Evolutionary conservation across 2,113 vertebrate species (phyloP).

Genomic region (Procapra przewalskii): DNA sequence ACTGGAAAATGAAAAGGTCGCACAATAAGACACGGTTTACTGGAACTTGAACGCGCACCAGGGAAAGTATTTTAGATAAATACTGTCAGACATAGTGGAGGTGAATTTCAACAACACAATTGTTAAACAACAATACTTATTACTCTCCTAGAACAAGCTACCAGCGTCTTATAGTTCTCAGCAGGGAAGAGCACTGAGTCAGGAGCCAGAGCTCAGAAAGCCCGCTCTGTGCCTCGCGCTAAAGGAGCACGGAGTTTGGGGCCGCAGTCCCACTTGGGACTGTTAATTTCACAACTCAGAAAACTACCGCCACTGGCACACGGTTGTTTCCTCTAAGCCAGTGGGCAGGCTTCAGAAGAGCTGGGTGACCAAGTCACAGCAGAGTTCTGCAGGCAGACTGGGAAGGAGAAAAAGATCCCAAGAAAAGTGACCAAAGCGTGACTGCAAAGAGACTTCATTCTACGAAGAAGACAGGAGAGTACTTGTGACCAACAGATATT

Average conservation of each 20-base stretch:
- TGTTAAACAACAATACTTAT: slow-evolving; percentile 89
- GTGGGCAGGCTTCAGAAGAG: slow-evolving; percentile 17
- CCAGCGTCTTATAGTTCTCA: slow-evolving; percentile 80
- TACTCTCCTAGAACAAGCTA: slow-evolving; percentile 83
- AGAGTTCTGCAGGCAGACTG: background rate
- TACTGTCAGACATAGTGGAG: slow-evolving; percentile 88
- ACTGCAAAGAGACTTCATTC: background rate
- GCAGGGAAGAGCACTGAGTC: slow-evolving; percentile 75
- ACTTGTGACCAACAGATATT: background rate
- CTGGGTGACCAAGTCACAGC: slow-evolving; percentile 42
- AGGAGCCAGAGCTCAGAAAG: slow-evolving; percentile 66
- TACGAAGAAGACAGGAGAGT: background rate
- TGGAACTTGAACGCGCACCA: slow-evolving; percentile 87
- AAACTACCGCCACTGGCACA: background rate
- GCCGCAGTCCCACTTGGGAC: background rate
- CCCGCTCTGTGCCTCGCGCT: slow-evolving; percentile 22
- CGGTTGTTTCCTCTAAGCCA: background rate
- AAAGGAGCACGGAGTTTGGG: background rate
- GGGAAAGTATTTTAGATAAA: slow-evolving; percentile 92
- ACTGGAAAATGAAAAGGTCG: slow-evolving; percentile 91
- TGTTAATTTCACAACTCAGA: slow-evolving; percentile 36
- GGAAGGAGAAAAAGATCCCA: slow-evolving; percentile 33
- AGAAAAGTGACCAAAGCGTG: slow-evolving; percentile 23
- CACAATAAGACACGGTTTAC: slow-evolving; percentile 91
- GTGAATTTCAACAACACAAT: slow-evolving; percentile 89